phyloP scores from a whole-genome alignment of 2,888 invertebrate species.

The Lithophane ornitopus region DNA sequence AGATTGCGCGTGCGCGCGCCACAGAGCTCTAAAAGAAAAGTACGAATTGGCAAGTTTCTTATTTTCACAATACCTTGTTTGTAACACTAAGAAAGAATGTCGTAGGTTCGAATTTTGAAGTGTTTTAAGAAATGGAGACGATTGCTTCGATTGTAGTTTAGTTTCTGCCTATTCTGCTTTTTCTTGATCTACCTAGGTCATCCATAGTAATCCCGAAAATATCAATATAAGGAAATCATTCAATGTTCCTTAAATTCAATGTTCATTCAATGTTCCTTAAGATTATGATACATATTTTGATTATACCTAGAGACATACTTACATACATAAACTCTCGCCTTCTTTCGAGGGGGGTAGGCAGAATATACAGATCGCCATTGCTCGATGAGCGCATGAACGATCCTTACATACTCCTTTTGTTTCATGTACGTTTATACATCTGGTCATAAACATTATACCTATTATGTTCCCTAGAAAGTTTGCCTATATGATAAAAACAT shows the following conservation, averaged over 20 bases:
- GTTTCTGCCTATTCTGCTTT: not conserved
- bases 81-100: conserved; percentile 37
- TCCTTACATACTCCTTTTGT: no score
- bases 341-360: no score
- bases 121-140: not conserved
- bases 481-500: not conserved
- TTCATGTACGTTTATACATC: no score
- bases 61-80: conserved; percentile 52
- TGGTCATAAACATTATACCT: no score
- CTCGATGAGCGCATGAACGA: no score
- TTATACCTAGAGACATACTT: no score
- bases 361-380: no score
- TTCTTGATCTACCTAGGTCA: not conserved
- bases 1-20: conserved; percentile 73
- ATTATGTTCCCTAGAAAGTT: not conserved
- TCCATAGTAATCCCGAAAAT: no score
- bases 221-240: not conserved
- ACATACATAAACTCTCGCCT: no score
- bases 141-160: not conserved
- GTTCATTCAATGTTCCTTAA: not conserved
- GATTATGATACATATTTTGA: not conserved
- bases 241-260: not conserved
- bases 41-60: conserved; percentile 54
- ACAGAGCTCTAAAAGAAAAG: conserved; percentile 65
- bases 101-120: conserved; percentile 17